These are phyloP conservation scores for Drosophila ezoana DNA, from an alignment of 2,888 invertebrate genomes.

Conservation along the genomic window DNA sequence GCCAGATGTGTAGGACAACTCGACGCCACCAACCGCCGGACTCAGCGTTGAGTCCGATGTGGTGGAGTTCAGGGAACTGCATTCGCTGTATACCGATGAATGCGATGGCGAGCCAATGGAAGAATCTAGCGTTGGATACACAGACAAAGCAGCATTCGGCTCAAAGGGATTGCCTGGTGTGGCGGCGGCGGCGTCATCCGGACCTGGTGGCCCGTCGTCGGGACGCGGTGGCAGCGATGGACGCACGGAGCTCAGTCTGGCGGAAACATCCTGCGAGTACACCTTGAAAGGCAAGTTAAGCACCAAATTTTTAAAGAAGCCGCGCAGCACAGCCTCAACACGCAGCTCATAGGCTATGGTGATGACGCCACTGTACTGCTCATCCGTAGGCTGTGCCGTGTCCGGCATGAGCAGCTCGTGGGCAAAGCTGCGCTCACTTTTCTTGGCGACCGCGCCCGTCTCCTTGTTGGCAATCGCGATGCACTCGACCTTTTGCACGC, in stretches of 20 bases:
- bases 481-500: slow-evolving; percentile 81
- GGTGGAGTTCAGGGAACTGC: slow-evolving; percentile 83
- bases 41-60: slow-evolving; percentile 83
- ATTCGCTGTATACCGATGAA: slow-evolving; percentile 82
- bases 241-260: slow-evolving; percentile 47
- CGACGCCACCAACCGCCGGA: slow-evolving; percentile 77
- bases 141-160: slow-evolving; percentile 45
- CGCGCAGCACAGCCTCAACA: slow-evolving; percentile 83
- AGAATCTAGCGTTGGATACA: slow-evolving; percentile 75
- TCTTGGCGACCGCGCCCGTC: slow-evolving; percentile 84
- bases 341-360: slow-evolving; percentile 82
- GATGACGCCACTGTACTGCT: slow-evolving; percentile 78
- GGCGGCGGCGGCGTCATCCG: slow-evolving; percentile 30
- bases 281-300: slow-evolving; percentile 82
- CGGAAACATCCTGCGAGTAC: slow-evolving; percentile 73
- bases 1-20: slow-evolving; percentile 72
- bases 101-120: slow-evolving; percentile 83
- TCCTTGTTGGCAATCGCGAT: slow-evolving; percentile 83
- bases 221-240: slow-evolving; percentile 64
- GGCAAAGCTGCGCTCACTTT: slow-evolving; percentile 84
- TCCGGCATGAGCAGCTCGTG: slow-evolving; percentile 83
- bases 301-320: slow-evolving; percentile 84
- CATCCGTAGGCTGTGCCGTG: slow-evolving; percentile 82
- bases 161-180: slow-evolving; percentile 80
- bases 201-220: slow-evolving; percentile 59